Base-by-base conservation (phyloP, 2,797 vertebrate genomes). In the Acrossocheilus wenchowensis region DNA sequence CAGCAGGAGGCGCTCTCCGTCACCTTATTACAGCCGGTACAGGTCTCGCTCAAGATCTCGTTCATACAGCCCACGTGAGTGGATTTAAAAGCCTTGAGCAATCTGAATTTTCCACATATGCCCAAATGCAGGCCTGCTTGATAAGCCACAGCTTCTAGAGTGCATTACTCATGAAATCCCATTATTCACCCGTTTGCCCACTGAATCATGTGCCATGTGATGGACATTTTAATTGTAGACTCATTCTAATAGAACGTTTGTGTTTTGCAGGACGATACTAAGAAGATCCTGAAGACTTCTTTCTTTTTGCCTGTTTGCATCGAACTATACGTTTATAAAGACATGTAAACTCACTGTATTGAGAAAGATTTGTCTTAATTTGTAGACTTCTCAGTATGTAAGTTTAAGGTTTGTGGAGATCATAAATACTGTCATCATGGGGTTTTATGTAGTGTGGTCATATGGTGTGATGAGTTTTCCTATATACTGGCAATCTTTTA, bases 61-160 rank as follows among this genome's bases (percentile, higher is more conserved):
- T 90, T 98, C 97, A 50, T 98, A 98, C 91, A 98, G 97, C 91
- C 97, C 97, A 93, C 95, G 97, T 98, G 93, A 97, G 97, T 89
- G 21, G 87, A 85, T 71, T 71, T 60, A 72, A 80, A 73, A 26
- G 66, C 84, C 68, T 62, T 73, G 48, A 73, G 77, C 7, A 80
- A 62, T 66, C 41, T 30, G 14, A 54, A 69, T 69, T 78, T 78
- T 84, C 74, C 83, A 84, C 74, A 78, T 52, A 57, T 78, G 36
- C 34, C n/a, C n/a, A 43, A 69, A n/a, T 87, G 43, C 60, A 81
- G 62, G 30, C 43, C 41, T 86, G 72, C 62, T 30, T 78, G 64
- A 78, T 78, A 57, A 50, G 48, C 83, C 62, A 30, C 48, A 69
- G 62, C 48, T 84, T 84, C 74, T 69, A 84, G 73, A 41, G n/a